Evolutionary conservation across 30 jellyfish, hydroid and myxozoan species (phyloP).

Genomic region (Sanderia malayensis): DNA sequence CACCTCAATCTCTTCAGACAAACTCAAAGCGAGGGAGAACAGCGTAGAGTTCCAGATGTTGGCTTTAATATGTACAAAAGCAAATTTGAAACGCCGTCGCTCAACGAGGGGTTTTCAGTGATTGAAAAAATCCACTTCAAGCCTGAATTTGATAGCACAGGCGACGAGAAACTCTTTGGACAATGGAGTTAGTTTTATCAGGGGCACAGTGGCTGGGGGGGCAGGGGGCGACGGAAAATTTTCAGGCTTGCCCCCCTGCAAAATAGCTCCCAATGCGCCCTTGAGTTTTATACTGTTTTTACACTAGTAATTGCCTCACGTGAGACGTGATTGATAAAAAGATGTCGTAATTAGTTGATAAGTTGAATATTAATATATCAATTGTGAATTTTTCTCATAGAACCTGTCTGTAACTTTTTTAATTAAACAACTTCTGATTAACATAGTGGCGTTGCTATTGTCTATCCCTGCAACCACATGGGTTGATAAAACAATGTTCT

Average conservation of each 20-base stretch:
- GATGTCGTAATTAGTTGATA: too few species aligned
- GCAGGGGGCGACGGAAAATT: not conserved
- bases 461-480: not conserved
- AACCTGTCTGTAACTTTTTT: too few species aligned
- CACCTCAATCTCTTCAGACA: slow-evolving; percentile 45
- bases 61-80: slow-evolving; percentile 55
- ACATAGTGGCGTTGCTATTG: too few species aligned
- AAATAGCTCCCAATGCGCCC: not conserved
- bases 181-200: not conserved
- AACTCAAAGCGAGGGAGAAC: slow-evolving; percentile 27
- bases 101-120: slow-evolving; percentile 41
- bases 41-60: slow-evolving; percentile 65
- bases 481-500: not conserved
- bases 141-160: slow-evolving; percentile 27
- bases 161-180: slow-evolving; percentile 19
- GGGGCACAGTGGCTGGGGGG: not conserved
- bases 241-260: not conserved
- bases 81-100: slow-evolving; percentile 16
- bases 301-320: not conserved
- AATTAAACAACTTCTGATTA: too few species aligned
- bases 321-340: too few species aligned
- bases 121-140: slow-evolving; percentile 20
- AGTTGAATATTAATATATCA: too few species aligned
- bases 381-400: too few species aligned
- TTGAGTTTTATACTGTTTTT: not conserved